Evolutionary conservation across 2,797 vertebrate species (phyloP).

Genomic region (Liparis tanakae): DNA sequence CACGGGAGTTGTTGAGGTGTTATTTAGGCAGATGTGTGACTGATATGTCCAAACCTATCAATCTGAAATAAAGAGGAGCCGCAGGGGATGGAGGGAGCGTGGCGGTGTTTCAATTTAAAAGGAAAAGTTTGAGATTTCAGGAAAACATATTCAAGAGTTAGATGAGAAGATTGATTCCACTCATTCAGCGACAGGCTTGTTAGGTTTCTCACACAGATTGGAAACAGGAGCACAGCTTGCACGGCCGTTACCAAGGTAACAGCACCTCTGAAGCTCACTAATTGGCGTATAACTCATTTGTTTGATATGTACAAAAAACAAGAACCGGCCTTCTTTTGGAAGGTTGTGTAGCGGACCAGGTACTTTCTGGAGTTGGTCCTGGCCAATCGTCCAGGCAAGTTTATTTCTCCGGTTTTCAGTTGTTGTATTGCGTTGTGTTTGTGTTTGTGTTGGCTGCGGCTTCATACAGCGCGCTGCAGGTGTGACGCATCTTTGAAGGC

Average conservation of each 20-base stretch:
- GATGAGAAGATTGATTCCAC: constrained; percentile 11
- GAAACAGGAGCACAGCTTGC: not conserved
- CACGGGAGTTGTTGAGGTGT: constrained; percentile 39
- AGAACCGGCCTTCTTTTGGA: not conserved
- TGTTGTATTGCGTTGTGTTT: not conserved
- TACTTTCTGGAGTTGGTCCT: not conserved
- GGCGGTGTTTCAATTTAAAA: constrained; percentile 35
- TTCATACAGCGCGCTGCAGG: not conserved
- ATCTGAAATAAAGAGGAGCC: constrained; percentile 25
- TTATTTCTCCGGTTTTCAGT: not conserved
- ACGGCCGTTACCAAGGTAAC: not conserved
- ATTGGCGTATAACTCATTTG: not conserved
- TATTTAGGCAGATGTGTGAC: constrained; percentile 61
- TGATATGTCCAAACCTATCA: constrained; percentile 37
- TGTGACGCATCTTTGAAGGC: not conserved
- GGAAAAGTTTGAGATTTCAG: constrained; percentile 6
- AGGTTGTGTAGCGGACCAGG: not conserved
- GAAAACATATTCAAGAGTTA: constrained; percentile 4
- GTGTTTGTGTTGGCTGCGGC: too few relatives aligned
- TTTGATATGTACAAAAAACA: not conserved
- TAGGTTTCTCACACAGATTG: not conserved
- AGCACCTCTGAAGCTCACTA: not conserved
- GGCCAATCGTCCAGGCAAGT: not conserved
- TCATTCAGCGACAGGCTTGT: not conserved
- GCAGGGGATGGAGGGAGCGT: not conserved